Conservation (phyloP, 2,888 invertebrate genomes). For the Ichneumoninae sp. region DNA sequence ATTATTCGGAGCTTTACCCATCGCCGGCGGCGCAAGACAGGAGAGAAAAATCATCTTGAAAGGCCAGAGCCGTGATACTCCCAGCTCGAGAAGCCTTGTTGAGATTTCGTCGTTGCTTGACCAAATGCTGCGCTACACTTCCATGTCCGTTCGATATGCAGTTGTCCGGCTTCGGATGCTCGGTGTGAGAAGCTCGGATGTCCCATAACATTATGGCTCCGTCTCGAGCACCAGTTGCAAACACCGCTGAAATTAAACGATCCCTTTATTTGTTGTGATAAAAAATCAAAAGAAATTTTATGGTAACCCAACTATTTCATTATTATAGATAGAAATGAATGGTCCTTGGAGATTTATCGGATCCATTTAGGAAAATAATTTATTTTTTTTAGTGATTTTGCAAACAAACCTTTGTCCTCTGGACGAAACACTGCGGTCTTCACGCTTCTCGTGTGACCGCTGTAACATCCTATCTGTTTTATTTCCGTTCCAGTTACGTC, state of each 20-base stretch:
- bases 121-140: constrained; percentile 81
- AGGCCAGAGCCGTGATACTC: constrained; percentile 93
- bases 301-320: not conserved
- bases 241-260: constrained; percentile 86
- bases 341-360: no score
- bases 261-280: not conserved
- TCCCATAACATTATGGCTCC: constrained; percentile 96
- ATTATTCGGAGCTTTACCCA: constrained; percentile 85
- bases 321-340: no score
- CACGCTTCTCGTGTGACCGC: constrained; percentile 92
- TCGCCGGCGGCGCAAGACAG: constrained; percentile 95
- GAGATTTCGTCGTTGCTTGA: constrained; percentile 83
- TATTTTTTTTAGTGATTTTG: no score
- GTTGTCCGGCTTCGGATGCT: constrained; percentile 88
- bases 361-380: no score
- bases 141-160: constrained; percentile 89
- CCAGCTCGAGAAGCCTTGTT: constrained; percentile 86
- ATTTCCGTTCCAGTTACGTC: constrained; percentile 86
- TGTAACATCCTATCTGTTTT: constrained; percentile 87
- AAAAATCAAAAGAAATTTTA: not conserved
- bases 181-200: constrained; percentile 86
- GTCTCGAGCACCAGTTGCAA: constrained; percentile 95
- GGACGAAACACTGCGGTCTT: constrained; percentile 92
- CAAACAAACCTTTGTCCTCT: constrained; percentile 85
- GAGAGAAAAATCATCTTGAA: constrained; percentile 92